phyloP scores from a whole-genome alignment of 2,797 vertebrate species.

The Enteromius trimaculatus region DNA sequence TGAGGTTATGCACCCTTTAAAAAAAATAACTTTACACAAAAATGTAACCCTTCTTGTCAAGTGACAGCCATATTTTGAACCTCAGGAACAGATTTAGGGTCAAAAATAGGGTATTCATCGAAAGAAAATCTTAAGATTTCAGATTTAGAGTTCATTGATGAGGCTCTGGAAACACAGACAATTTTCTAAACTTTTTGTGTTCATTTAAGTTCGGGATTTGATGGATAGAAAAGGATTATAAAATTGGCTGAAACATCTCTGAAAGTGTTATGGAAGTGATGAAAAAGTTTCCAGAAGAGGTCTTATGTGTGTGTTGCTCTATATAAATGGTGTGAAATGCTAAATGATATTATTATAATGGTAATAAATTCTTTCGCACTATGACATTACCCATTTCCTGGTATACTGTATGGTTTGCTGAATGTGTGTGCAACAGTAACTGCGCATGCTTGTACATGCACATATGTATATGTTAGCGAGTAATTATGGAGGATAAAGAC shows the following conservation, averaged over 20 bases:
- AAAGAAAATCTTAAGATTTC: not conserved
- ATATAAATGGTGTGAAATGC: not conserved
- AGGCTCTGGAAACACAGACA: too few relatives aligned
- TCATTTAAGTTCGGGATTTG: not conserved
- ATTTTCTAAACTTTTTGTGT: not conserved
- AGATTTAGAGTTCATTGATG: not conserved
- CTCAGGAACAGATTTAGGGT: not conserved
- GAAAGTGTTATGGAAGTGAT: not conserved
- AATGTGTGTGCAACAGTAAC: not conserved
- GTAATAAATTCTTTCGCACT: not conserved
- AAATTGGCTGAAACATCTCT: not conserved
- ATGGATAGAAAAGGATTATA: not conserved
- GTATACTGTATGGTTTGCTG: not conserved
- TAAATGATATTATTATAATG: not conserved
- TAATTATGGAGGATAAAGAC: constrained; percentile 59
- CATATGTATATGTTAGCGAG: constrained; percentile 45
- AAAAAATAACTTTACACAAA: not conserved
- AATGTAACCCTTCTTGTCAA: not conserved
- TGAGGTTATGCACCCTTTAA: not conserved
- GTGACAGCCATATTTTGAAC: not conserved
- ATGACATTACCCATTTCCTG: not conserved
- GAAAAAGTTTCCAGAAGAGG: not conserved
- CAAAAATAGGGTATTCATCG: not conserved
- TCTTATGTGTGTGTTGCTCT: not conserved
- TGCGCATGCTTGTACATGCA: constrained; percentile 12